These are phyloP conservation scores for Heteromormyrus szaboi DNA, from an alignment of 2,797 vertebrate genomes.

Conservation along the genomic window DNA sequence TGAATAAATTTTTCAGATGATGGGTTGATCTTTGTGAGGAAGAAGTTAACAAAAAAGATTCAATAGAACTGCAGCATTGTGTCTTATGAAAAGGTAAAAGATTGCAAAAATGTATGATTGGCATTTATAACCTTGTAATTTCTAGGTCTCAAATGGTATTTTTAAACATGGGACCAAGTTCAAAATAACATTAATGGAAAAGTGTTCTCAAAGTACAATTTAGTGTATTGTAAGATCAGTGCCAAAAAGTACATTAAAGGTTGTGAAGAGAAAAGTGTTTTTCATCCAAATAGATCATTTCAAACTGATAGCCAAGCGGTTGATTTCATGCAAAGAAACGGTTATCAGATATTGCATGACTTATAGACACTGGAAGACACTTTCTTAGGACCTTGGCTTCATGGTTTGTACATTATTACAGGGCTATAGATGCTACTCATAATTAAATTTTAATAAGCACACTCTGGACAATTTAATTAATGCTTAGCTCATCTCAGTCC, in stretches of 20 bases:
- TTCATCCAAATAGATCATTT: background rate
- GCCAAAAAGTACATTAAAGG: background rate
- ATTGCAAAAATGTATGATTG: background rate
- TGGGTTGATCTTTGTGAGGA: background rate
- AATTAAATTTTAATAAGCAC: background rate
- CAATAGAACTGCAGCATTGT: background rate
- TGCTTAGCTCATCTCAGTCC: background rate
- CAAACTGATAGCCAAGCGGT: background rate
- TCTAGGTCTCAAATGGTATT: background rate
- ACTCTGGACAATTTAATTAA: background rate
- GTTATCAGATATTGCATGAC: background rate
- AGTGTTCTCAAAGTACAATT: background rate
- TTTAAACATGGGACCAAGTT: background rate
- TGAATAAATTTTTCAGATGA: background rate
- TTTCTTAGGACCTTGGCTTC: background rate
- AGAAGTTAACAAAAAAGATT: background rate
- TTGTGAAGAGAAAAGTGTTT: background rate
- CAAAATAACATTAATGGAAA: background rate
- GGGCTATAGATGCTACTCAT: background rate
- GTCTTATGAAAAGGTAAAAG: background rate
- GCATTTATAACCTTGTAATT: background rate
- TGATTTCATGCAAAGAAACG: background rate
- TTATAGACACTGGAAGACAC: background rate
- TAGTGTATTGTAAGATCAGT: background rate
- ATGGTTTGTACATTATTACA: background rate